phyloP scores from a whole-genome alignment of 1,140 invertebrate species.

The Procambarus clarkii region DNA sequence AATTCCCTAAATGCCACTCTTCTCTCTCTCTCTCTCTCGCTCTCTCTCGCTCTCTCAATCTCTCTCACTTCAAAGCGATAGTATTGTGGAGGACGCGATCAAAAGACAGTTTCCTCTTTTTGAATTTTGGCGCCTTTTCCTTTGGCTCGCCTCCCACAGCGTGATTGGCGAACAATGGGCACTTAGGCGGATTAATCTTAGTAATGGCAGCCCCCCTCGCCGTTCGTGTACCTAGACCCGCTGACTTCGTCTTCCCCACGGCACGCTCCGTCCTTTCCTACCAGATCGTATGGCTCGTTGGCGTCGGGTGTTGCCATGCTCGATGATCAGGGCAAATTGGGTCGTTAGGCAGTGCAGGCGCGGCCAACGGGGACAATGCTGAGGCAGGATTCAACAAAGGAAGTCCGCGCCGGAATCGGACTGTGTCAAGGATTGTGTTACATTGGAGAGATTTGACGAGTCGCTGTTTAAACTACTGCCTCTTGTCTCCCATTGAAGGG shows the following conservation, averaged over 20 bases:
- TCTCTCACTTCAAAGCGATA: conserved; percentile 56
- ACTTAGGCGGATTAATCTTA: conserved; percentile 67
- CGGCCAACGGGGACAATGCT: conserved; percentile 37
- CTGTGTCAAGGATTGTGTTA: conserved; percentile 61
- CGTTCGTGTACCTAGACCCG: too few species aligned
- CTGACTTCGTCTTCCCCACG: conserved; percentile 46
- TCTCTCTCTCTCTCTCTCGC: background rate
- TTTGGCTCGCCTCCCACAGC: conserved; percentile 65
- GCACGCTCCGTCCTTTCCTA: conserved; percentile 7
- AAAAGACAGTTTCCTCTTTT: conserved; percentile 69
- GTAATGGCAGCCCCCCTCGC: conserved; percentile 58
- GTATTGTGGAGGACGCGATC: conserved; percentile 63
- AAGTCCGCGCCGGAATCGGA: conserved; percentile 43
- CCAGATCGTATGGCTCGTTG: background rate
- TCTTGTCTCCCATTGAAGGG: conserved; percentile 37
- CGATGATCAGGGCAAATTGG: conserved; percentile 43
- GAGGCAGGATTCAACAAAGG: conserved; percentile 15
- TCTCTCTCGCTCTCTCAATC: background rate
- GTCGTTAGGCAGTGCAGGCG: conserved; percentile 1
- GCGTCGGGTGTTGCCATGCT: background rate
- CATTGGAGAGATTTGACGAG: conserved; percentile 64
- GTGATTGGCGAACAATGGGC: conserved; percentile 69
- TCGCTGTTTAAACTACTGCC: conserved; percentile 57
- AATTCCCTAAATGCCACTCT: conserved; percentile 54
- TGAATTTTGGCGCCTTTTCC: conserved; percentile 68